Evolutionary conservation across 2,888 invertebrate species (phyloP), one percentile per base, ranked within the genome.

Genomic region (Netelia virgata): DNA sequence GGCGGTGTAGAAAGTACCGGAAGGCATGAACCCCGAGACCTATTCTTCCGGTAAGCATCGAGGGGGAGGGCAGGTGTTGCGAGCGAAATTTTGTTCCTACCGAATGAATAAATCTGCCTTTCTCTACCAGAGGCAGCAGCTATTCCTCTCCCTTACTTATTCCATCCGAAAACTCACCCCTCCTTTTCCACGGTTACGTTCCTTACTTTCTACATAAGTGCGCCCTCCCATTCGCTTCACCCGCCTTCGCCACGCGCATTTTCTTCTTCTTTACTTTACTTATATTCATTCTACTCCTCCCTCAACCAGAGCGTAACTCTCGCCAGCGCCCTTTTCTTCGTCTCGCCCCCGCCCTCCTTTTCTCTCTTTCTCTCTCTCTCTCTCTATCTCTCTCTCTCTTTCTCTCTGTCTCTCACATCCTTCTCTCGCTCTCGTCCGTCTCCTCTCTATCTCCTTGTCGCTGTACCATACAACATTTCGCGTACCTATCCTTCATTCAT

Each of bases 51-150:
- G 74, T 70, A 66, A 64, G 69, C 57, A 66, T 28, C 16, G 72
- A 43, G 11, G 57, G 69, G 81, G 61, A 70, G 78, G 85, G 84
- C 88, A 91, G 90, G 87, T 91, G 90, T 86, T 86, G 79, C 86
- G 77, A 83, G 80, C 72, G 87, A 89, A 88, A 88, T 90, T 89
- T 88, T 86, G 85, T 86, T 87, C 82, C 86, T 86, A 85, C 76
- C 82, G 87, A 86, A 88, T 88, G 88, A 90, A 91, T 91, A 90
- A 90, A 90, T 90, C 88, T 86, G 83, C 80, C 77, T 84, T 85
- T 80, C 80, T 84, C 78, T 78, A 59, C 83, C 77, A 63, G 73
- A 79, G 73, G 79, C 63, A 57, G 57, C 73, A 28, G 76, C 82
- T 77, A 80, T 79, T 70, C 47, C 76, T 68, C 77, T 74, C 82